These are phyloP conservation scores for Gobio gobio DNA, from an alignment of 2,113 vertebrate species.

Conservation along the genomic window DNA sequence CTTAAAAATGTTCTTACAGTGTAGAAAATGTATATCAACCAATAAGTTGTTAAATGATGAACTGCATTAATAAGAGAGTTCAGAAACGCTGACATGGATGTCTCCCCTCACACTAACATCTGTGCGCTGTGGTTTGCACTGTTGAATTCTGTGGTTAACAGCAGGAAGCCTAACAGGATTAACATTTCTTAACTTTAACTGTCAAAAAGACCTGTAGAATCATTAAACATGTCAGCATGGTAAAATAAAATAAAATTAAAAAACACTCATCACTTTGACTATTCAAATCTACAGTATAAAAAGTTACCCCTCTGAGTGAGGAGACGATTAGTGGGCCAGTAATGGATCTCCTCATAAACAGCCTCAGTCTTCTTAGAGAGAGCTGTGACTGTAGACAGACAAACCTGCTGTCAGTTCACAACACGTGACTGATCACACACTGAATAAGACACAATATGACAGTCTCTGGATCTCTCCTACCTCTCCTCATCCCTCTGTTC, in stretches of 20 bases:
- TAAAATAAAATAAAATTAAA: background rate
- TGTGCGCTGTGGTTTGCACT: conserved; percentile 12
- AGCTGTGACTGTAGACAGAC: conserved; percentile 25
- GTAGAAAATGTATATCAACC: background rate
- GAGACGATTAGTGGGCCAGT: background rate
- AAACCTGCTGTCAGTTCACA: background rate
- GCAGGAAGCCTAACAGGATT: background rate
- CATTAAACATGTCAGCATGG: background rate
- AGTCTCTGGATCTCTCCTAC: conserved; percentile 20
- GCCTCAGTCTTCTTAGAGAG: background rate
- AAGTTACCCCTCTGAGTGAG: background rate
- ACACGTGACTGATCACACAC: conserved; percentile 10
- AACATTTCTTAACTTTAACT: background rate
- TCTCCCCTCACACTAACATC: background rate
- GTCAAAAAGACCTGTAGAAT: background rate
- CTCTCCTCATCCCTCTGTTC: conserved; percentile 16
- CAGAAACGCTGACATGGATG: background rate
- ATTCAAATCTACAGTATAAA: background rate
- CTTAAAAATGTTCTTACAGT: background rate
- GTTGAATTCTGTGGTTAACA: conserved; percentile 12
- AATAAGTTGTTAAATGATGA: background rate
- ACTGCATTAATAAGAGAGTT: background rate
- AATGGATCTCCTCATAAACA: conserved; percentile 34
- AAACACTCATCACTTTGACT: background rate
- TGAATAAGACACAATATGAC: background rate